These are phyloP conservation scores for Stegastes partitus DNA, from an alignment of 2,113 vertebrate genomes.

Conservation along the genomic window DNA sequence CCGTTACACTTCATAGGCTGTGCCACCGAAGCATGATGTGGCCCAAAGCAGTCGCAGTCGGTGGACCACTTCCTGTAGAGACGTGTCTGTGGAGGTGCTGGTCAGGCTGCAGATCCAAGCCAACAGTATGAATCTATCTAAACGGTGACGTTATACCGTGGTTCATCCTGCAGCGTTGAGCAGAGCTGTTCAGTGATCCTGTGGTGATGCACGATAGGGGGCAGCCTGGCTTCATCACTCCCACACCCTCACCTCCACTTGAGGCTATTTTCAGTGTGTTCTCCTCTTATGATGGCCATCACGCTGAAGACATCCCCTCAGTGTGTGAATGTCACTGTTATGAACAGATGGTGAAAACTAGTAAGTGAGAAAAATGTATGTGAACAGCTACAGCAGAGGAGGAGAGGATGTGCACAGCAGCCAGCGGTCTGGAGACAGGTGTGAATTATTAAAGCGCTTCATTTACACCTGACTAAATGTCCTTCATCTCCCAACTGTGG, in stretches of 20 bases:
- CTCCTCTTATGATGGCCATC: neutral
- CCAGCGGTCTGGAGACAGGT: conserved; percentile 63
- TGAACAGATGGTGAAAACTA: conserved; percentile 6
- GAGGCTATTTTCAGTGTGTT: conserved; percentile 17
- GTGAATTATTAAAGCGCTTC: conserved; percentile 72
- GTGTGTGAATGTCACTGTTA: conserved; percentile 4
- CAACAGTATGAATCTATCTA: too few relatives aligned
- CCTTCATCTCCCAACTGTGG: conserved; percentile 58
- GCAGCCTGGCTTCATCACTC: neutral
- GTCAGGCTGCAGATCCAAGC: too few relatives aligned
- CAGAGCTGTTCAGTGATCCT: too few relatives aligned
- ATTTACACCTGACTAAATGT: conserved; percentile 80
- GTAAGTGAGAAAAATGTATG: neutral
- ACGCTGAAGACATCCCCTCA: neutral
- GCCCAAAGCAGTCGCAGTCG: too few relatives aligned
- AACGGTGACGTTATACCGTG: too few relatives aligned
- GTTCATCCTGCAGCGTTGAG: too few relatives aligned
- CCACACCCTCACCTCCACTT: neutral
- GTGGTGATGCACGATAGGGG: conserved; percentile 1
- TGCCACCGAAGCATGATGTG: too few relatives aligned
- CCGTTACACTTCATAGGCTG: too few relatives aligned
- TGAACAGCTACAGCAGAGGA: neutral
- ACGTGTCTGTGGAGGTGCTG: too few relatives aligned
- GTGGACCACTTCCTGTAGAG: too few relatives aligned
- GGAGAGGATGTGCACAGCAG: neutral